Conservation (phyloP, 2,888 invertebrate species). For the Heliconius hortense region DNA sequence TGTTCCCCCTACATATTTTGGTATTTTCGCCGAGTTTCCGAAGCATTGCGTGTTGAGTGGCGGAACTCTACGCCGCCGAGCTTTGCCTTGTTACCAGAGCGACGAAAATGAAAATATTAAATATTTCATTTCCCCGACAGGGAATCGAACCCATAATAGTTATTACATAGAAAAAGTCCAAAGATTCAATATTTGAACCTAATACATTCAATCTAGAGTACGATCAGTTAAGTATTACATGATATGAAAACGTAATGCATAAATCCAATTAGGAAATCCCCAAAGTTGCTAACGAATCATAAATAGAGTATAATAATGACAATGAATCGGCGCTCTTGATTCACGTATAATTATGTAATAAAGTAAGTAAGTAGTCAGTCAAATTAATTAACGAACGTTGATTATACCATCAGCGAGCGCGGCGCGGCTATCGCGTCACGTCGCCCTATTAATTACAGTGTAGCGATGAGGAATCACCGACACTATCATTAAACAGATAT, state of each 20-base stretch:
- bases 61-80: no score
- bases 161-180: neutral
- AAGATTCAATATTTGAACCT: neutral
- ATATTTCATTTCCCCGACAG: no score
- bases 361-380: slow-evolving; percentile 66
- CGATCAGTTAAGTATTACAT: neutral
- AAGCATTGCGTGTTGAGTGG: no score
- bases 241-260: slow-evolving; percentile 1
- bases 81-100: no score
- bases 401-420: slow-evolving; percentile 73
- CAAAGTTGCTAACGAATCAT: neutral
- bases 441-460: slow-evolving; percentile 59
- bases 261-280: slow-evolving; percentile 32
- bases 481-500: slow-evolving; percentile 54
- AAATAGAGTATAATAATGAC: slow-evolving; percentile 28
- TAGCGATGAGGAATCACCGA: slow-evolving; percentile 66
- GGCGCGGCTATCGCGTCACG: slow-evolving; percentile 69
- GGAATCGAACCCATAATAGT: no score
- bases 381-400: slow-evolving; percentile 77
- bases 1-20: no score
- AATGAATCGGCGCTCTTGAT: slow-evolving; percentile 65
- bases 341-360: slow-evolving; percentile 64
- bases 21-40: no score
- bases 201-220: neutral
- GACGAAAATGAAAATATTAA: no score